phyloP scores from a whole-genome alignment of 1,140 invertebrate species.

The Bombus picipes region DNA sequence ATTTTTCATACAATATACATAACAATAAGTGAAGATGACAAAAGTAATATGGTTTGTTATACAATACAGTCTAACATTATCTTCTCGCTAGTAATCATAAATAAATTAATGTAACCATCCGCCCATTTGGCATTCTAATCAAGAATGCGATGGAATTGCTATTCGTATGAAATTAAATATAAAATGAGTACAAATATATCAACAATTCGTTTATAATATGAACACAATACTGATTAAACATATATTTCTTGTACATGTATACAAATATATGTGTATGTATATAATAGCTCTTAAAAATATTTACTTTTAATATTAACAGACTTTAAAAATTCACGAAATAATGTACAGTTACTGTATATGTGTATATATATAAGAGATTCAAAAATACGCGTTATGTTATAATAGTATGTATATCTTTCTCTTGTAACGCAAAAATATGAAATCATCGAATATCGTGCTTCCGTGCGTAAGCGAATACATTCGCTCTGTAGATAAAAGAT shows the following conservation, averaged over 20 bases:
- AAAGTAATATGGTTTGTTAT: not conserved
- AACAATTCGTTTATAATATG: not conserved
- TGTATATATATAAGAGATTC: constrained; percentile 25
- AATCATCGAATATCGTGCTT: constrained; percentile 13
- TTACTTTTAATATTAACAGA: constrained; percentile 36
- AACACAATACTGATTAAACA: constrained; percentile 50
- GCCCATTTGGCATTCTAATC: not conserved
- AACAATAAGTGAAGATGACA: not conserved
- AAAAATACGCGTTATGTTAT: constrained; percentile 27
- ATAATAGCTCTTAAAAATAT: constrained; percentile 41
- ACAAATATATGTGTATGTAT: constrained; percentile 29
- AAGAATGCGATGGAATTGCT: constrained; percentile 3
- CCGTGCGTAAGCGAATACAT: not conserved
- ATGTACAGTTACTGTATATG: constrained; percentile 31
- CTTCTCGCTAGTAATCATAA: not conserved
- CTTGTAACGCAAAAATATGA: constrained; percentile 22
- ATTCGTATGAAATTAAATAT: constrained; percentile 38
- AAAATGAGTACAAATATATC: constrained; percentile 35
- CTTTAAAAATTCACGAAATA: constrained; percentile 29
- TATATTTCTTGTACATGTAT: constrained; percentile 34
- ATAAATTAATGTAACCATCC: constrained; percentile 18
- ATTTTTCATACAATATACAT: not conserved
- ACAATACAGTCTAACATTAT: not conserved
- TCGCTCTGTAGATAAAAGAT: not conserved
- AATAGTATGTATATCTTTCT: constrained; percentile 17